Evolutionary conservation across 2,797 vertebrate genomes (phyloP), one percentile per base, ranked within the genome.

Genomic region (Spinus olivaceus): DNA sequence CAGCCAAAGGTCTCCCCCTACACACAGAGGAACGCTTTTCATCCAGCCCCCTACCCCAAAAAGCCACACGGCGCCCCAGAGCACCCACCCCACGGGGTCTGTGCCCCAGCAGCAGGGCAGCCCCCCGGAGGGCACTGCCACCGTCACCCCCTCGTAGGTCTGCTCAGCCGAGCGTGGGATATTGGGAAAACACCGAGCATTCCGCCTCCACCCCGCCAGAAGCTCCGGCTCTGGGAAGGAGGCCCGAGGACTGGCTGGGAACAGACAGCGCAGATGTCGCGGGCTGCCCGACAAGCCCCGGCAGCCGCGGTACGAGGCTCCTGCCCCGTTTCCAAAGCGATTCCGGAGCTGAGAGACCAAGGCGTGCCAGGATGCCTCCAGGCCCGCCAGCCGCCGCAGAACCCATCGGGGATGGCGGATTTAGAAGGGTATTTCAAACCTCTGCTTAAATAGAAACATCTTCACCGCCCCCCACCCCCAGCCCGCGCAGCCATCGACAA

Each of bases 371-470:
- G 88, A 86, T 65, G 82, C 88, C 94, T 82, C 64, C 8, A 5
- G 59, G 91, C 37, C 86, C 74, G 41, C 13, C 90, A 72, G 77
- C 88, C 32, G 4, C 87, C 46, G 86, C 76, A 35, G 35, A 94
- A 53, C 44, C 57, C 92, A 81, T 27, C 70, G 30, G 54, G 50
- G 82, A 81, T 73, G 92, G 88, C 54, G 81, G 25, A 66, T 93
- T 87, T 82, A 81, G 93, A 93, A 86, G 84, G 82, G 84, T 60
- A 90, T 94, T 90, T 93, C 94, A 93, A 90, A 84, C 71, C 86
- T 92, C 92, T 76, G 57, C 81, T 71, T 92, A 85, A 95, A 92
- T 71, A 83, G 85, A 85, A 95, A 76, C 77, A 67, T 83, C 84
- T 86, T 78, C 79, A 37, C 8, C 57, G 57, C 83, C 39, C 39